Conservation (phyloP, 1,140 invertebrate genomes). For the Aphidius gifuensis region DNA sequence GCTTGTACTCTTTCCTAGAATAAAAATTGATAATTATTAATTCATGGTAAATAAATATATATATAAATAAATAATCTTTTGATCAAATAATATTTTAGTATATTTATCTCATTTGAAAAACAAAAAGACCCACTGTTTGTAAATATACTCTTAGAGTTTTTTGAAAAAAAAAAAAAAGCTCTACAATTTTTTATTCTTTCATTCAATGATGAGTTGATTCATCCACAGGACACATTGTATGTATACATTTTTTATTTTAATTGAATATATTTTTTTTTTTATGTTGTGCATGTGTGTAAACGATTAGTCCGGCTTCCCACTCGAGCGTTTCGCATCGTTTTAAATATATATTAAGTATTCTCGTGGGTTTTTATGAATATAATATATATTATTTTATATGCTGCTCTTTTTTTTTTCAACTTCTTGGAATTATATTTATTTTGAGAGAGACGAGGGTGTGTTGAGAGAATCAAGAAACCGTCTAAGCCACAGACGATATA, state of each 20-base stretch:
- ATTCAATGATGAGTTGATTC: no score
- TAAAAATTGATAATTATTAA: slow-evolving; percentile 28
- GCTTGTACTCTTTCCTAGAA: slow-evolving; percentile 92
- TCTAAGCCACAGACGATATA: slow-evolving; percentile 4
- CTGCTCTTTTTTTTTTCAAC: no score
- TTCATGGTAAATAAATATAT: not conserved
- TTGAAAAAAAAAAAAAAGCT: no score
- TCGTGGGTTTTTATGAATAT: not conserved
- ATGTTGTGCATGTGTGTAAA: slow-evolving; percentile 2
- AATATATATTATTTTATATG: no score
- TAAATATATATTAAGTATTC: not conserved
- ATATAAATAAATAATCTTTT: slow-evolving; percentile 1
- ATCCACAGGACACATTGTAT: no score
- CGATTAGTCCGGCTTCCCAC: slow-evolving; percentile 8
- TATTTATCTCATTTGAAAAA: no score
- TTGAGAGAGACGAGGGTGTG: slow-evolving; percentile 6
- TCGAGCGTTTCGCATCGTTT: slow-evolving; percentile 2
- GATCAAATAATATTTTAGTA: no score
- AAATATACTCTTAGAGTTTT: no score
- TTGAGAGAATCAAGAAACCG: slow-evolving; percentile 10
- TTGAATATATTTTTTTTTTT: not conserved
- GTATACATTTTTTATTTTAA: no score
- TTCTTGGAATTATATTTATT: slow-evolving; percentile 15
- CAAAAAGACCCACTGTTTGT: no score
- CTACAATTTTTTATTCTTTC: no score